These are phyloP conservation scores for Hypomesus transpacificus DNA, from an alignment of 2,113 vertebrate genomes.

Conservation along the genomic window DNA sequence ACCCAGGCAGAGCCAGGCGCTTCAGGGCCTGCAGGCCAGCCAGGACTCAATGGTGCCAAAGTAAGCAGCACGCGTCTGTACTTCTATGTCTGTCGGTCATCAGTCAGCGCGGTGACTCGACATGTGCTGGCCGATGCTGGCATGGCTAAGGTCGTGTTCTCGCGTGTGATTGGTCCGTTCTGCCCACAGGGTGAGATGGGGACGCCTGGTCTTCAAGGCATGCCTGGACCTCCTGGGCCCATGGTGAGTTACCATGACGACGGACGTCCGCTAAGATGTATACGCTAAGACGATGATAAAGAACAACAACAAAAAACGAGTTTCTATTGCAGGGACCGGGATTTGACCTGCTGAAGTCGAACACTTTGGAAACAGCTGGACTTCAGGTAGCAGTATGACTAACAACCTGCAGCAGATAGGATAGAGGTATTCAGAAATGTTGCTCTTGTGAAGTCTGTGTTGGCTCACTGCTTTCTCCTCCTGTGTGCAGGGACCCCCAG, in stretches of 20 bases:
- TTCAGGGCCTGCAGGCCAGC: conserved; percentile 36
- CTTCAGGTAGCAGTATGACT: neutral
- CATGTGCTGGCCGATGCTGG: neutral
- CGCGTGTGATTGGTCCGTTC: neutral
- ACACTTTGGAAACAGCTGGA: neutral
- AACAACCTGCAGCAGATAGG: neutral
- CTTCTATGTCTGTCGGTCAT: neutral
- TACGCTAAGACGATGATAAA: neutral
- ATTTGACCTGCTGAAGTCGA: neutral
- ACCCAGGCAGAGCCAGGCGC: conserved; percentile 36
- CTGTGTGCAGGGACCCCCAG: conserved; percentile 17
- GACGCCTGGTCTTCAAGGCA: neutral
- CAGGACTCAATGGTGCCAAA: conserved; percentile 38
- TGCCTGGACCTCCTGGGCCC: neutral
- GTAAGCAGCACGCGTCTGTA: conserved; percentile 25
- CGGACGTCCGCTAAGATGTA: neutral
- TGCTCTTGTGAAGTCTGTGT: neutral
- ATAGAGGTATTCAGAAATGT: neutral
- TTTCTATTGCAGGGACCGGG: neutral
- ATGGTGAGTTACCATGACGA: neutral
- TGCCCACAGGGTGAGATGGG: conserved; percentile 2
- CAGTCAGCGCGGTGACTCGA: neutral
- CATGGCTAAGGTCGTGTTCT: neutral
- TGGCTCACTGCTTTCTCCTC: neutral
- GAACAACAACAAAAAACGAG: neutral